These are phyloP conservation scores for Iselma pallidipennis DNA, from an alignment of 2,888 invertebrate species.

Conservation along the genomic window DNA sequence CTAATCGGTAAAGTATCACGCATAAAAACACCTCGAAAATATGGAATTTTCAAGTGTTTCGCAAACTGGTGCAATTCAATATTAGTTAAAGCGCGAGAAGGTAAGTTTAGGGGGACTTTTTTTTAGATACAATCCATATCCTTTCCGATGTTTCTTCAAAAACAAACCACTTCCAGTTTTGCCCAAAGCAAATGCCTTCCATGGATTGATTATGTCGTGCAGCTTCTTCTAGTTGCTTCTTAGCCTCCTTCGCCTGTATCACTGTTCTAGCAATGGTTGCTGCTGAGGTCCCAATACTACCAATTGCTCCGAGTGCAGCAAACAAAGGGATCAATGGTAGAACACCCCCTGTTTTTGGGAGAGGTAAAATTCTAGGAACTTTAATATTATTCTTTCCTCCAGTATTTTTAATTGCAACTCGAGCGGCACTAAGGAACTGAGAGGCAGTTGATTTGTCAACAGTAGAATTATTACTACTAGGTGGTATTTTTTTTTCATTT, in stretches of 20 bases:
- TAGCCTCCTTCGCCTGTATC: slow-evolving; percentile 43
- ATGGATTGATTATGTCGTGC: slow-evolving; percentile 48
- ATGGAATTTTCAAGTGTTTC: slow-evolving; percentile 19
- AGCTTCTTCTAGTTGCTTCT: slow-evolving; percentile 41
- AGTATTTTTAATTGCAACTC: slow-evolving; percentile 11
- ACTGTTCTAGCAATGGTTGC: slow-evolving; percentile 48
- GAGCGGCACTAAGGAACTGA: slow-evolving; percentile 23
- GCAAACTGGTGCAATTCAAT: slow-evolving; percentile 21
- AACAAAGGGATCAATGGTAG: background rate
- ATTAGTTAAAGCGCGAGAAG: slow-evolving; percentile 22
- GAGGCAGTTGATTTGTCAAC: background rate
- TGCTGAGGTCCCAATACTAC: slow-evolving; percentile 40
- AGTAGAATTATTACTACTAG: too few species aligned
- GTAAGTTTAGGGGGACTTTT: slow-evolving; percentile 27
- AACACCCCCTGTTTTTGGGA: background rate
- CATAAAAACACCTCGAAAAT: slow-evolving; percentile 33
- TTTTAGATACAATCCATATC: slow-evolving; percentile 21
- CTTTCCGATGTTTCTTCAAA: slow-evolving; percentile 38
- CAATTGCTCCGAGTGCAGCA: background rate
- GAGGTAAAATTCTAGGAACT: slow-evolving; percentile 20
- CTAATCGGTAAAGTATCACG: slow-evolving; percentile 17
- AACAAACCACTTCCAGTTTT: slow-evolving; percentile 45
- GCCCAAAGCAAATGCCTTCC: slow-evolving; percentile 46
- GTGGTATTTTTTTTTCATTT: too few species aligned
- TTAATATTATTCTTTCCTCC: slow-evolving; percentile 7